Conservation (phyloP, 1,140 invertebrate species). For the Hormaphis cornu region DNA sequence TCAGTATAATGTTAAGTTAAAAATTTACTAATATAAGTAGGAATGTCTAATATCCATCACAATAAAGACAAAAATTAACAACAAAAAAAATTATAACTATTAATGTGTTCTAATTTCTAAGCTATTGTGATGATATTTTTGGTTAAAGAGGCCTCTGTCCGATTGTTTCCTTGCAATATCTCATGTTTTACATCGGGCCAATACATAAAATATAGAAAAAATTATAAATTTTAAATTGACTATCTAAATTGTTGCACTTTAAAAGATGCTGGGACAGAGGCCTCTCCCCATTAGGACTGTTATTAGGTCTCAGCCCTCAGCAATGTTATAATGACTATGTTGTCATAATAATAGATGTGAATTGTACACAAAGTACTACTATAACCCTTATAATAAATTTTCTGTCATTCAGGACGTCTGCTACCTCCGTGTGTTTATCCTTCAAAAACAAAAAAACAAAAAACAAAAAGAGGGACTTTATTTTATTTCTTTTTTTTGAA, state of each 20-base stretch:
- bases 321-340: conserved; percentile 16
- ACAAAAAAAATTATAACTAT: conserved; percentile 9
- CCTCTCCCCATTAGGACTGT: no score
- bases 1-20: conserved; percentile 13
- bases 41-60: background rate
- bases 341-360: conserved; percentile 15
- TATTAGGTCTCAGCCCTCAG: conserved; percentile 8
- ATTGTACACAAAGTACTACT: conserved; percentile 11
- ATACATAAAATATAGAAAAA: no score
- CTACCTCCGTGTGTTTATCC: conserved; percentile 29
- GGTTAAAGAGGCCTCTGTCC: no score
- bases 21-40: conserved; percentile 24
- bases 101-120: conserved; percentile 10
- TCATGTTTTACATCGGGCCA: no score
- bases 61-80: background rate
- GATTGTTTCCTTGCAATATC: no score
- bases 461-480: conserved; percentile 31
- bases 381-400: conserved; percentile 14
- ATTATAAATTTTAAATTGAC: no score
- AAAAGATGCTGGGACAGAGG: no score
- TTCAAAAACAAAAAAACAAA: conserved; percentile 31
- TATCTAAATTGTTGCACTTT: no score
- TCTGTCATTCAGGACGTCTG: conserved; percentile 18
- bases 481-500: conserved; percentile 24
- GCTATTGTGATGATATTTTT: conserved; percentile 22